These are phyloP conservation scores for Opisthograptis luteolata DNA, from an alignment of 2,888 invertebrate species.

Conservation along the genomic window DNA sequence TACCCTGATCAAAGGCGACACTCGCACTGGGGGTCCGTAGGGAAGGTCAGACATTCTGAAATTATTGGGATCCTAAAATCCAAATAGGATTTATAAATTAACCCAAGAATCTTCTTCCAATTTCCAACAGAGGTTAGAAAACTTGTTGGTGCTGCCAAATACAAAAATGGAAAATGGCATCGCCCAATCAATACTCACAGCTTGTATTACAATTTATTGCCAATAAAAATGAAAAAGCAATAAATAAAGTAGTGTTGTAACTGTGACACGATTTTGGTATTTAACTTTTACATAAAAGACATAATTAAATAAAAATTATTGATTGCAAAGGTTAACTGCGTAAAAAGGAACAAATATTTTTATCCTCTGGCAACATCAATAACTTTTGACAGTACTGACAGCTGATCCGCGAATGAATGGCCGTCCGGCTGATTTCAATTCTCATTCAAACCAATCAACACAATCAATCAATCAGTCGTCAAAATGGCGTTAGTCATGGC, in stretches of 20 bases:
- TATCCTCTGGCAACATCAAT: constrained; percentile 18
- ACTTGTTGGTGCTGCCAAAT: constrained; percentile 26
- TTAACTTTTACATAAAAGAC: too few relatives aligned
- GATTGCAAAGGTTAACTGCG: not conserved
- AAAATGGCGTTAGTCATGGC: constrained; percentile 87
- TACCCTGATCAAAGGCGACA: constrained; percentile 93
- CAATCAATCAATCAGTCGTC: constrained; percentile 65
- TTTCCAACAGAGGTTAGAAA: constrained; percentile 51
- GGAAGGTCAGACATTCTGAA: constrained; percentile 74
- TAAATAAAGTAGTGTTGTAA: too few relatives aligned
- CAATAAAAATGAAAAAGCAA: too few relatives aligned
- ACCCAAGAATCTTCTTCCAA: constrained; percentile 41
- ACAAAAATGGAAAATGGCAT: constrained; percentile 14
- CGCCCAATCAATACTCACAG: not conserved
- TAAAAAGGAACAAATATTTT: constrained; percentile 9
- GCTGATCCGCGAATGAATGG: constrained; percentile 18
- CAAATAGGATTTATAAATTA: constrained; percentile 60
- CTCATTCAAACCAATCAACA: constrained; percentile 38
- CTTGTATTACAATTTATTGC: not conserved
- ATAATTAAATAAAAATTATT: too few relatives aligned
- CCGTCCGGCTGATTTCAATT: constrained; percentile 43
- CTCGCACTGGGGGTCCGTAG: constrained; percentile 88
- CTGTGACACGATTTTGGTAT: too few relatives aligned
- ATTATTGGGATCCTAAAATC: constrained; percentile 45
- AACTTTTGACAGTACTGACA: constrained; percentile 28